Evolutionary conservation across 2,888 invertebrate genomes (phyloP).

Genomic region (Odontomyia ornata): DNA sequence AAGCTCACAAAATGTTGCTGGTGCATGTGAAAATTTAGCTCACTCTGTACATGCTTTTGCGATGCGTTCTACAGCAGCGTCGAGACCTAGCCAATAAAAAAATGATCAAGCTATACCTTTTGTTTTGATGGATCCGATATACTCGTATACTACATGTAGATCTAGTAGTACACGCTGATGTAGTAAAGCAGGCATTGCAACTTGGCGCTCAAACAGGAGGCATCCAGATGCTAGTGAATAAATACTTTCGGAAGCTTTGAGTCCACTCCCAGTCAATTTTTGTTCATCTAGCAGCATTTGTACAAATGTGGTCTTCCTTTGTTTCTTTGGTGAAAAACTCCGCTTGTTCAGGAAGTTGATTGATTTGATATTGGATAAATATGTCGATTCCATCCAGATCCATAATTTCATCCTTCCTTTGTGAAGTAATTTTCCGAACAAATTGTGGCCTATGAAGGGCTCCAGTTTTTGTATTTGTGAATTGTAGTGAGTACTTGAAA

Average conservation of each 20-base stretch:
- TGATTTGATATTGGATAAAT: constrained; percentile 48
- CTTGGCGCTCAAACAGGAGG: neutral
- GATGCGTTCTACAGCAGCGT: constrained; percentile 29
- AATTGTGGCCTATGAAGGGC: neutral
- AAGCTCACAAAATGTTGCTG: constrained; percentile 44
- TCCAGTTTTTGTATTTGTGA: constrained; percentile 15
- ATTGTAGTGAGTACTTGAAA: constrained; percentile 4
- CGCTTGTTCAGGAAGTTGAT: constrained; percentile 48
- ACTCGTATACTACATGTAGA: constrained; percentile 45
- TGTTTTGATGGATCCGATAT: constrained; percentile 45
- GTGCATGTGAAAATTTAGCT: neutral
- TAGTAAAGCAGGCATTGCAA: neutral
- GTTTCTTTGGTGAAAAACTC: constrained; percentile 47
- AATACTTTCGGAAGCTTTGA: constrained; percentile 15
- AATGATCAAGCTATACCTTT: constrained; percentile 47
- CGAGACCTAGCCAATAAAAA: constrained; percentile 33
- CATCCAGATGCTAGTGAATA: neutral
- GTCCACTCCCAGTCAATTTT: neutral
- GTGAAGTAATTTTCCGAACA: neutral
- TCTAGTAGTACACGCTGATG: constrained; percentile 24
- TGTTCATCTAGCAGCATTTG: constrained; percentile 42
- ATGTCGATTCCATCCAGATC: constrained; percentile 45
- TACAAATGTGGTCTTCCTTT: constrained; percentile 44
- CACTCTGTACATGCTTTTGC: constrained; percentile 48
- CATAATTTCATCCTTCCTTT: constrained; percentile 34